Evolutionary conservation across 1,140 invertebrate genomes (phyloP).

Genomic region (Sitobion miscanthi): DNA sequence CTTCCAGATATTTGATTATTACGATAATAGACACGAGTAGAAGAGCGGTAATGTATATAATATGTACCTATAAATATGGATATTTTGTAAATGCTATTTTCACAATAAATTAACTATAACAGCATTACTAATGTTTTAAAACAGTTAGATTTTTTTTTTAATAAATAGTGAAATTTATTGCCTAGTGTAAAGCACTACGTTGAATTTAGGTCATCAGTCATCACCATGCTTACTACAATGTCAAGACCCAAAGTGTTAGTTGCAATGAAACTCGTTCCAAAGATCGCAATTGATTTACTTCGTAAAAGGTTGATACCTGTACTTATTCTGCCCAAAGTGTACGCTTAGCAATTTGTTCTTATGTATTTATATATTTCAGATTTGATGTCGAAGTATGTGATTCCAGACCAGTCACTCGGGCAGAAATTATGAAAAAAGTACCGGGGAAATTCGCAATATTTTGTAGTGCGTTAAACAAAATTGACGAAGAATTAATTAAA

Average conservation of each 20-base stretch:
- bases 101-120: not conserved
- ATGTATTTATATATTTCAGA: conserved; percentile 63
- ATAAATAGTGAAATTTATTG: not conserved
- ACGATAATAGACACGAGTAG: not conserved
- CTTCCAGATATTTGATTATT: not conserved
- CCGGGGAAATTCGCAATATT: conserved; percentile 77
- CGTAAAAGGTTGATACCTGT: not conserved
- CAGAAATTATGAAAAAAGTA: conserved; percentile 74
- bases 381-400: conserved; percentile 76
- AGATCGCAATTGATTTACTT: not conserved
- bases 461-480: conserved; percentile 84
- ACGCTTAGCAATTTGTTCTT: not conserved
- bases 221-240: not conserved
- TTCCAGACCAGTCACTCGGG: conserved; percentile 70
- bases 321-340: not conserved
- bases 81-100: too few species aligned
- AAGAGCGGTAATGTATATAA: not conserved
- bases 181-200: not conserved
- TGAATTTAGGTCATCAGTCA: too few species aligned
- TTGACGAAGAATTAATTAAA: conserved; percentile 79
- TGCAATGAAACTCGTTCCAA: not conserved
- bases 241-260: conserved; percentile 23
- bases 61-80: too few species aligned
- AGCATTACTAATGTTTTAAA: not conserved
- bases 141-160: not conserved